Evolutionary conservation across 2,888 invertebrate species (phyloP), one percentile per base, ranked within the genome.

Genomic region (Diarsia rubi): DNA sequence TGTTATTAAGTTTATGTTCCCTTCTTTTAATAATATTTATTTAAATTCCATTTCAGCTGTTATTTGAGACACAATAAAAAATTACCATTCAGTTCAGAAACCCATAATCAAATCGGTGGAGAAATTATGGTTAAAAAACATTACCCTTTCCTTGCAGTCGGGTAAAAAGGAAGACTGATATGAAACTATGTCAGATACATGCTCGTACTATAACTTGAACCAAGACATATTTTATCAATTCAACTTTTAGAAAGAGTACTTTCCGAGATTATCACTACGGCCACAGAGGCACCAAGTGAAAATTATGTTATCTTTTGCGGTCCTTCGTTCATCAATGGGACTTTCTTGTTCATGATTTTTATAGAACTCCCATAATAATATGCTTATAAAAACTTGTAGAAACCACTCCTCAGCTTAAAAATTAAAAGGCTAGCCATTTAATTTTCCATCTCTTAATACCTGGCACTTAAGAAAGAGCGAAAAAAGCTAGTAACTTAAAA

Each of bases 1-100:
- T 79, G 70, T 86, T 84, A 81, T 87, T 88, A 86, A 82, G 69
- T 72, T 75, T 69, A 62, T 63, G 75, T 81, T 66, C 21, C 45
- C 42, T 57, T 47, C 11, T 44, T 60, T 59, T 67, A 83, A 78
- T 66, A 47, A 63, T 37, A 73, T 69, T 65, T 44, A 66, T 79
- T 82, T 70, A 11, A 64, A 49, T n/a, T 70, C 21, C 44, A 69
- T 45, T 57, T 71, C 12, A 59, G 31, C 2, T 12, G 45, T 65
- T 49, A 63, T 44, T 47, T 47, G 54, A 37, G 45, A 16, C 19
- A 49, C 47, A 54, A 49, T 63, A 19, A 16, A 44, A 49, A 31
- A 14, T 49, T 27, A 63, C n/a, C n/a, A n/a, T n/a, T n/a, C n/a
- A 57, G 49, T 49, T 24, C 24, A 14, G 31, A 45, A 49, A 63